Evolutionary conservation across 2,797 vertebrate species (phyloP).

Genomic region (Antrozous pallidus): DNA sequence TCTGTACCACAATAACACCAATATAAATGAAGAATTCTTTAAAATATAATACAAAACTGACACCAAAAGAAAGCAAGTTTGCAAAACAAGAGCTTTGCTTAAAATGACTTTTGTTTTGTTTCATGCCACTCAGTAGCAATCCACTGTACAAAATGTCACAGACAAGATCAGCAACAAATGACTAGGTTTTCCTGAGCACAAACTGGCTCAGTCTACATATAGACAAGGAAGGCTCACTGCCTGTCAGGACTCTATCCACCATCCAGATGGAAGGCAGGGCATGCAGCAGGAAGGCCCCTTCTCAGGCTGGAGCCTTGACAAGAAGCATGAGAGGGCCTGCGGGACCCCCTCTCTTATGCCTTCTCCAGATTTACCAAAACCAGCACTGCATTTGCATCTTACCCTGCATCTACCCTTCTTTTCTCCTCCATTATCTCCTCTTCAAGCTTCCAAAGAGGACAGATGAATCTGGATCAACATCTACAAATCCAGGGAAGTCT

Average conservation of each 20-base stretch:
- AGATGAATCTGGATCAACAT: neutral
- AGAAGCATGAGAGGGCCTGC: neutral
- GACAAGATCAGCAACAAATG: neutral
- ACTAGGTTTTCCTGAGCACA: conserved; percentile 45
- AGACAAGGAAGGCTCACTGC: neutral
- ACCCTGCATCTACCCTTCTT: neutral
- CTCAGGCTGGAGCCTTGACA: neutral
- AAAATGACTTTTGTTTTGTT: conserved; percentile 20
- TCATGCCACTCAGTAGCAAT: neutral
- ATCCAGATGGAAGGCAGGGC: neutral
- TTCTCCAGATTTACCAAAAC: neutral
- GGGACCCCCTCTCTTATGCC: neutral
- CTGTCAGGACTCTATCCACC: neutral
- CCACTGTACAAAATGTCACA: conserved; percentile 32
- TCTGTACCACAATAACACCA: conserved; percentile 12
- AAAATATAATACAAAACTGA: conserved; percentile 18
- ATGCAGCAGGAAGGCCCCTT: neutral
- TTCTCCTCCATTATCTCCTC: neutral
- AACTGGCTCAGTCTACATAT: neutral
- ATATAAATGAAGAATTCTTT: conserved; percentile 29
- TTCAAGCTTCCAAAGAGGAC: neutral
- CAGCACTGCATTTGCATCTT: neutral
- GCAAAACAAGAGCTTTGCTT: conserved; percentile 9
- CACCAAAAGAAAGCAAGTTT: conserved; percentile 50
- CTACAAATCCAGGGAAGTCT: neutral